Percentiles rank a stretch among this genome's conserved stretches.
Evolutionary conservation across 1,140 invertebrate genomes (phyloP).

Genomic region (Bombus sibiricus): DNA sequence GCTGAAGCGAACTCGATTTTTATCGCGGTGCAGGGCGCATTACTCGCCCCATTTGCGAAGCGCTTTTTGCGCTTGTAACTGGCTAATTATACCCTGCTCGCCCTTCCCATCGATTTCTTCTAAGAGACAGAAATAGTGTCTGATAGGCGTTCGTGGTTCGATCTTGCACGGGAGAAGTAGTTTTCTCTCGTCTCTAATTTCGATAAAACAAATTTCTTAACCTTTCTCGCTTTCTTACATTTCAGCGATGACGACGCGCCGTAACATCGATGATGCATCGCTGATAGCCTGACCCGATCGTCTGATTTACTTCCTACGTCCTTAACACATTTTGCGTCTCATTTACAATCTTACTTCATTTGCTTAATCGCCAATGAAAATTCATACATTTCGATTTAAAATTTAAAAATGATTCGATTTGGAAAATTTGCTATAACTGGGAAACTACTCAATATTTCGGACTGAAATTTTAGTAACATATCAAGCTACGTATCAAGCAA

Average conservation of each 20-base stretch:
- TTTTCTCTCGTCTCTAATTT: background rate
- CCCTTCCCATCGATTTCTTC: conserved; percentile 60
- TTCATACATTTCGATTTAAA: too few species aligned
- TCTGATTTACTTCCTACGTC: too few species aligned
- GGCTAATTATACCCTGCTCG: conserved; percentile 55
- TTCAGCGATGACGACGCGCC: background rate
- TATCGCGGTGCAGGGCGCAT: conserved; percentile 47
- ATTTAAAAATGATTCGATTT: too few species aligned
- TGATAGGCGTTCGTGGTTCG: background rate
- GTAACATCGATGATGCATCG: too few species aligned
- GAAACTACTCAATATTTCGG: too few species aligned
- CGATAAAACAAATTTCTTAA: background rate
- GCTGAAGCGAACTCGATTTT: conserved; percentile 33
- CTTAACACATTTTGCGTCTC: too few species aligned
- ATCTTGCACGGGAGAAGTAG: background rate
- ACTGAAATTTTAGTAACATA: too few species aligned
- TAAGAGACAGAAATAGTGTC: conserved; percentile 50
- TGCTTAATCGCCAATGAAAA: too few species aligned
- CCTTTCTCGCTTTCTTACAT: background rate
- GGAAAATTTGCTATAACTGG: too few species aligned
- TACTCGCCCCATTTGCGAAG: conserved; percentile 52
- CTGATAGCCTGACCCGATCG: too few species aligned
- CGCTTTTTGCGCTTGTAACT: conserved; percentile 41
- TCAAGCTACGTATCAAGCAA: too few species aligned
- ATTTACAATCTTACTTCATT: too few species aligned